phyloP scores from a whole-genome alignment of 2,113 vertebrate genomes.

The Chloebia gouldiae region DNA sequence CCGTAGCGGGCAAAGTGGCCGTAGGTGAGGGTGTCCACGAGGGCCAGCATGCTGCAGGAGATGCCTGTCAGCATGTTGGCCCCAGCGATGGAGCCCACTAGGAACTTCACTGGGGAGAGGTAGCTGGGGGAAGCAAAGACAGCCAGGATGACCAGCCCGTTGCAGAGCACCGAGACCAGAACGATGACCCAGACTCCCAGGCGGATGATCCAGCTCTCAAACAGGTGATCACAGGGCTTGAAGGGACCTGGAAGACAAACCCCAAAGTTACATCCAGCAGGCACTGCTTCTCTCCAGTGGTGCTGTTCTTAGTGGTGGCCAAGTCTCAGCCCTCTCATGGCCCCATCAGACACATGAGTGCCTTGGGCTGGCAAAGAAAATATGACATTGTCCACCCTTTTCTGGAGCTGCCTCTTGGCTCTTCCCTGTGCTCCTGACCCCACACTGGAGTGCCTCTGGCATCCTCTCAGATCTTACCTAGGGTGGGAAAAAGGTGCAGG shows the following conservation, averaged over 20 bases:
- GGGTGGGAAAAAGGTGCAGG: background rate
- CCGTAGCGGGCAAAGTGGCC: conserved; percentile 85
- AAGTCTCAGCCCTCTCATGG: background rate
- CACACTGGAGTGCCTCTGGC: background rate
- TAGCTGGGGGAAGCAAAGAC: conserved; percentile 81
- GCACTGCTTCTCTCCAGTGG: background rate
- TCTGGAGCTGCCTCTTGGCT: background rate
- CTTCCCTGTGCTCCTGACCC: background rate
- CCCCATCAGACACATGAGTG: background rate
- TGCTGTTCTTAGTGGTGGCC: background rate
- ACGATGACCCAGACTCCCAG: conserved; percentile 88
- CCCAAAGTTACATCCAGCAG: background rate
- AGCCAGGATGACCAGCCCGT: conserved; percentile 83
- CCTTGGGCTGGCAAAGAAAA: background rate
- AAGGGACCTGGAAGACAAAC: conserved; percentile 84
- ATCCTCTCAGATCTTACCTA: background rate
- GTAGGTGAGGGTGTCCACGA: conserved; percentile 85
- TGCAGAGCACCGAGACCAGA: conserved; percentile 84
- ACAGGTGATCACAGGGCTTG: conserved; percentile 90
- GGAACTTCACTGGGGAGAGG: conserved; percentile 86
- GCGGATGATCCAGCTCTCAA: conserved; percentile 93
- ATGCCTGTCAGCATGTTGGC: conserved; percentile 87
- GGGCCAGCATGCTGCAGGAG: conserved; percentile 84
- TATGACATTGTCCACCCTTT: background rate
- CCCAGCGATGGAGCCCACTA: conserved; percentile 86